phyloP scores from a whole-genome alignment of 37 sponge, comb jelly and placozoan species.

The Aplysina aerophoba region DNA sequence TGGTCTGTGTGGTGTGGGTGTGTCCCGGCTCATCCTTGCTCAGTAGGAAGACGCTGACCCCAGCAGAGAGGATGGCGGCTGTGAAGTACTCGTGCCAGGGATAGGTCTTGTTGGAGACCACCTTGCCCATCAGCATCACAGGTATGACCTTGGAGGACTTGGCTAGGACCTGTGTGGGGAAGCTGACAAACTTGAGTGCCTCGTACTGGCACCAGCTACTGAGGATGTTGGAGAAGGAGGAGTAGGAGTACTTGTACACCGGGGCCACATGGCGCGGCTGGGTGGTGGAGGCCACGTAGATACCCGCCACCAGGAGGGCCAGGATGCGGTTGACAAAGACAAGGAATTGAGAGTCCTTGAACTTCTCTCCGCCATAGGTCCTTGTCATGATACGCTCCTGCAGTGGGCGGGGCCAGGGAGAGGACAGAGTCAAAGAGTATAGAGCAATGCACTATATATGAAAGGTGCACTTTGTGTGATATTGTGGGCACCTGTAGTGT shows the following conservation, averaged over 20 bases:
- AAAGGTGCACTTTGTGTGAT: no score
- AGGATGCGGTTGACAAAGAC: slow-evolving; percentile 94
- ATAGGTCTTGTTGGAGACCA: slow-evolving; percentile 85
- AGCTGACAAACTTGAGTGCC: slow-evolving; percentile 96
- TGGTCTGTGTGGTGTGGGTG: slow-evolving; percentile 73
- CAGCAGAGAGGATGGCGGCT: slow-evolving; percentile 79
- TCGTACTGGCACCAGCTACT: slow-evolving; percentile 99
- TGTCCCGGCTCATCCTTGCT: slow-evolving; percentile 55
- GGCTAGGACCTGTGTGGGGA: slow-evolving; percentile 93
- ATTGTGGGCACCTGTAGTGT: no score
- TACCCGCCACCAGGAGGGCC: slow-evolving; percentile 71
- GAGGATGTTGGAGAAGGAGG: slow-evolving; percentile 95
- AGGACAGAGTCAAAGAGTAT: no score
- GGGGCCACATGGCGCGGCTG: slow-evolving; percentile 79
- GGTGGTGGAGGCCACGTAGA: slow-evolving; percentile 39
- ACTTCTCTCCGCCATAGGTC: slow-evolving; percentile 83
- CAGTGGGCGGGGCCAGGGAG: no score
- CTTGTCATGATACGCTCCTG: slow-evolving; percentile 95
- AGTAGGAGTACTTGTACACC: slow-evolving; percentile 90
- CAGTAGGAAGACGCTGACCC: slow-evolving; percentile 92
- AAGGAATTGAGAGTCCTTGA: slow-evolving; percentile 94
- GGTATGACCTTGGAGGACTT: slow-evolving; percentile 94
- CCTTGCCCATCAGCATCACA: slow-evolving; percentile 98
- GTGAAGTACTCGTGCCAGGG: slow-evolving; percentile 90
- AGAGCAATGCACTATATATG: no score